Conservation (phyloP, 2,113 vertebrate species). For the Columba livia region DNA sequence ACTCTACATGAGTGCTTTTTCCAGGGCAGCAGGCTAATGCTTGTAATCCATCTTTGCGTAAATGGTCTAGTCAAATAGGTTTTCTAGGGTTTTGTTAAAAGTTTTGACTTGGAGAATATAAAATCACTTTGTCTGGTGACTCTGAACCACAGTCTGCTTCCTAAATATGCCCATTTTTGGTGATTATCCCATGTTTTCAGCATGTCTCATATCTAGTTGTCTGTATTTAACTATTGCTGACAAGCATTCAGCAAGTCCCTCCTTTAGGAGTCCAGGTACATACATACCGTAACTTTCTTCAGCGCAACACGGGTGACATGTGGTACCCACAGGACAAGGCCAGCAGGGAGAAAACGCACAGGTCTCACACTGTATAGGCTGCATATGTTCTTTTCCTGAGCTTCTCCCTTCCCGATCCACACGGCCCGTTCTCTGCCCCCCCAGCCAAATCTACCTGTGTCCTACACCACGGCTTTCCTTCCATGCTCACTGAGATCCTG, state of each 20-base stretch:
- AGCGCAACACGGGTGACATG: not conserved
- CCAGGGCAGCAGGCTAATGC: constrained; percentile 2
- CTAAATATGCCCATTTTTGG: not conserved
- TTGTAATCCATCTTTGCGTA: not conserved
- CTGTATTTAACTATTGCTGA: not conserved
- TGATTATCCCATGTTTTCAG: not conserved
- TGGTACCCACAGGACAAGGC: not conserved
- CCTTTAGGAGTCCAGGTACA: not conserved
- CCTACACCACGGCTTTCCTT: not conserved
- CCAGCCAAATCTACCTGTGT: not conserved
- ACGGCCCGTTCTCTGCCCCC: fast-evolving
- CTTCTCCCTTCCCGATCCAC: not conserved
- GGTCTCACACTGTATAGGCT: not conserved
- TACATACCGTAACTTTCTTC: not conserved
- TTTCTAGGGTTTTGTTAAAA: not conserved
- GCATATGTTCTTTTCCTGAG: not conserved
- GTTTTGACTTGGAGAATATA: not conserved
- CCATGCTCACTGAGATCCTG: not conserved
- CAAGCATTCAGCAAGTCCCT: not conserved
- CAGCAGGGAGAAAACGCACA: not conserved
- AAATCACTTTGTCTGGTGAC: not conserved
- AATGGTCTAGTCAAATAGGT: not conserved
- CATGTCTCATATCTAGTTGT: not conserved
- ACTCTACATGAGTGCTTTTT: not conserved
- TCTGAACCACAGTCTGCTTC: not conserved